Evolutionary conservation across 1,140 invertebrate genomes (phyloP), one percentile per base, ranked within the genome.

Genomic region (Neodiprion lecontei): DNA sequence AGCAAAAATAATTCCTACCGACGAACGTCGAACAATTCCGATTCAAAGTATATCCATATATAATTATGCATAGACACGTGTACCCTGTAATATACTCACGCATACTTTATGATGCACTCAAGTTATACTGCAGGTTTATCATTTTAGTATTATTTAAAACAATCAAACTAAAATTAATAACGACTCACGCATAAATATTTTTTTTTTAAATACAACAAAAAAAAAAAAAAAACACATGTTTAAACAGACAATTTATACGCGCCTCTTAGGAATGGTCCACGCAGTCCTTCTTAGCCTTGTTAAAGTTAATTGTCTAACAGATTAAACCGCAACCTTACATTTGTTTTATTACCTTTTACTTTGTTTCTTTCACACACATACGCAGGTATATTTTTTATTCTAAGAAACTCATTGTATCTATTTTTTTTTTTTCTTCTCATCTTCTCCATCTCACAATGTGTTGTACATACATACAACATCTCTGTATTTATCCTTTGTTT

Each of bases 181-280:
- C 1, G 28, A 40, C 1, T 40, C 28, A 40, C 5, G 28, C 1
- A 40, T 40, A 40, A 40, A 40, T 40, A 40, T 40, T 40, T 40
- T 21, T 21, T 21, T 21, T 21, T 21, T 21, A 21, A 21, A 40
- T 40, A 40, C 1, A 40, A 40, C 1, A 40, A 40, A 40, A 40
- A 28, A 1, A 28, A 28, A 28, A 28, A 28, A 40, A 40, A 40
- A 40, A 40, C 28, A 40, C 28, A 40, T 40, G 5, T 40, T 40
- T 40, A 40, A 40, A 40, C 28, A 40, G 28, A 40, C 28, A 40
- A 61, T 61, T 61, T 61, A 61, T 61, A 21, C 23, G 23, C 21
- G 23, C 80, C 76, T 83, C 76, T 84, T 85, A 84, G 79, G 81
- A 86, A 84, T 87, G 86, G 82, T 87, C 86, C 84, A 86, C 80